These are phyloP conservation scores for Phenganax subtilis DNA, from an alignment of 92 coral and sea anemone species.

Conservation along the genomic window DNA sequence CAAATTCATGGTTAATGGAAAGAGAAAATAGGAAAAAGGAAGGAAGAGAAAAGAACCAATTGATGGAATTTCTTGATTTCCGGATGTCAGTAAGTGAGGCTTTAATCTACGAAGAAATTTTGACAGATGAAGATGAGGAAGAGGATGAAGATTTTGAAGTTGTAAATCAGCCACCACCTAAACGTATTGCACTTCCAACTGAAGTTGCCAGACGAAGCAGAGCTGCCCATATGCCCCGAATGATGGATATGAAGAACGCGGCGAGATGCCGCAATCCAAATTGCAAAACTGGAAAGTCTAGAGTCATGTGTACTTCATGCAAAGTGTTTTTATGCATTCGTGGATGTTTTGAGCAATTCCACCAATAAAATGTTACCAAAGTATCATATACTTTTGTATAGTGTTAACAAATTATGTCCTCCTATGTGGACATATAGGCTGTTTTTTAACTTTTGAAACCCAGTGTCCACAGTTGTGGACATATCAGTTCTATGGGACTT, in stretches of 20 bases:
- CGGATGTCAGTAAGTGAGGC: background rate
- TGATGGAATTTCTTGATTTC: conserved; percentile 4
- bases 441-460: too few species aligned
- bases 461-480: too few species aligned
- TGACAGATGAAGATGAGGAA: background rate
- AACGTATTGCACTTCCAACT: background rate
- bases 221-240: background rate
- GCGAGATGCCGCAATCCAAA: background rate
- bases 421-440: background rate
- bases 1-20: background rate
- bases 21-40: background rate
- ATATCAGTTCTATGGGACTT: too few species aligned
- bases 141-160: background rate
- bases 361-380: background rate
- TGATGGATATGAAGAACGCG: background rate
- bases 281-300: background rate
- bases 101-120: background rate
- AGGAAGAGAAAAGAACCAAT: background rate
- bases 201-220: background rate
- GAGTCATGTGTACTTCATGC: background rate
- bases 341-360: conserved; percentile 5
- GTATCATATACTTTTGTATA: too few species aligned
- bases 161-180: background rate
- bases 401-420: too few species aligned
- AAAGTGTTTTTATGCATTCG: conserved; percentile 4